A percentile compares a stretch with the other conserved stretches of the same genome.
These are phyloP conservation scores for Rhea pennata DNA, from an alignment of 2,113 vertebrate species.

Conservation along the genomic window DNA sequence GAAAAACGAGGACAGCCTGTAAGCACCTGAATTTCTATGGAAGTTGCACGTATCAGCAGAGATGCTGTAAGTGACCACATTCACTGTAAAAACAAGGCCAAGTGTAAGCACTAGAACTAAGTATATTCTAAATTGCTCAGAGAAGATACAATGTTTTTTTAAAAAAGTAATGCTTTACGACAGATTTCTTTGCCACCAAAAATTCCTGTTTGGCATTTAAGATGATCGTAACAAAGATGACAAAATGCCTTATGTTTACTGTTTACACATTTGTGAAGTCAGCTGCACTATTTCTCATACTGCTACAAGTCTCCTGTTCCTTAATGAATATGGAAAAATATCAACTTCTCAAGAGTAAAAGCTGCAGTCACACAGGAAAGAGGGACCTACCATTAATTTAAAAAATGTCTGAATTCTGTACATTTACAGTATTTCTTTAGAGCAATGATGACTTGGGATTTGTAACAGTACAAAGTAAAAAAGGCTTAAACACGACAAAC, in stretches of 20 bases:
- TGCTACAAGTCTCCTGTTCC: background rate
- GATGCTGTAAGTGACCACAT: background rate
- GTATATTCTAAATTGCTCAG: background rate
- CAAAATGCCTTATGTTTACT: conserved; percentile 24
- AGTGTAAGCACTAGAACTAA: background rate
- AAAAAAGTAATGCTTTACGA: background rate
- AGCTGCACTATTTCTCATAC: background rate
- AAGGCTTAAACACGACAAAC: background rate
- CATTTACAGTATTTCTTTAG: background rate
- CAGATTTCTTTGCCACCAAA: background rate
- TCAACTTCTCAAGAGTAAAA: background rate
- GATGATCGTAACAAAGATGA: background rate
- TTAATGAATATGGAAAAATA: background rate
- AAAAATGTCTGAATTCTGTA: background rate
- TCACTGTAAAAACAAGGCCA: background rate
- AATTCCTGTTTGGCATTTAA: background rate
- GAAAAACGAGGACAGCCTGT: background rate
- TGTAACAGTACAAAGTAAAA: background rate
- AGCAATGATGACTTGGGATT: background rate
- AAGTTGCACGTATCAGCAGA: background rate
- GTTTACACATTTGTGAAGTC: background rate
- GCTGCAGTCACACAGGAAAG: background rate
- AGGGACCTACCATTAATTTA: background rate
- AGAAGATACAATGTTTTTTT: background rate
- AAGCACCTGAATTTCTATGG: background rate